Evolutionary conservation across 2,888 invertebrate species (phyloP).

Genomic region (Chymomyza amoena): DNA sequence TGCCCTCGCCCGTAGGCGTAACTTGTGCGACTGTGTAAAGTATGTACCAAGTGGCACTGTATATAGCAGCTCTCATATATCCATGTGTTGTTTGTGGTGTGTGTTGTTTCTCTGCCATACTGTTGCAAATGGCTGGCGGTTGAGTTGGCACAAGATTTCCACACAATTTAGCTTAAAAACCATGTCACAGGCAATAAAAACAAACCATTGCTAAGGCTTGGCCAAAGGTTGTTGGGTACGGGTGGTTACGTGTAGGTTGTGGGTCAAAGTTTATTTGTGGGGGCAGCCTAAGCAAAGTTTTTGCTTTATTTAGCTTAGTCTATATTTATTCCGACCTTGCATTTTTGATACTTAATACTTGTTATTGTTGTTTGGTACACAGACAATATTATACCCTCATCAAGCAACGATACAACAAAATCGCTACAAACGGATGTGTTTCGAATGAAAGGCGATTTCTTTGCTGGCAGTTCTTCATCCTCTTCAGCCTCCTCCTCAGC

Average conservation of each 20-base stretch:
- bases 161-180: constrained; percentile 76
- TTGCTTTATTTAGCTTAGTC: constrained; percentile 42
- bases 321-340: neutral
- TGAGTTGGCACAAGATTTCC: constrained; percentile 66
- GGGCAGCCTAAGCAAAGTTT: neutral
- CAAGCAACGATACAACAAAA: constrained; percentile 77
- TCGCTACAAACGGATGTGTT: constrained; percentile 77
- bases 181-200: constrained; percentile 43
- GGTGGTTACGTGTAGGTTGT: neutral
- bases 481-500: too few species aligned
- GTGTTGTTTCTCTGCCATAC: constrained; percentile 34
- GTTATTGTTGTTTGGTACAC: neutral
- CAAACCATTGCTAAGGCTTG: constrained; percentile 40
- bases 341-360: neutral
- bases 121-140: constrained; percentile 57
- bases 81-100: constrained; percentile 2
- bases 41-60: neutral
- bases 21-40: constrained; percentile 4
- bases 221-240: constrained; percentile 6
- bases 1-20: neutral
- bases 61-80: neutral
- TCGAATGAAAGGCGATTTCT: constrained; percentile 77
- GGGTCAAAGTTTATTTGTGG: constrained; percentile 1
- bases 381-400: constrained; percentile 76
- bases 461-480: constrained; percentile 24